A percentile compares a stretch with the other conserved stretches of the same genome.
Conservation (phyloP, 2,888 invertebrate genomes). For the Hesperia comma region DNA sequence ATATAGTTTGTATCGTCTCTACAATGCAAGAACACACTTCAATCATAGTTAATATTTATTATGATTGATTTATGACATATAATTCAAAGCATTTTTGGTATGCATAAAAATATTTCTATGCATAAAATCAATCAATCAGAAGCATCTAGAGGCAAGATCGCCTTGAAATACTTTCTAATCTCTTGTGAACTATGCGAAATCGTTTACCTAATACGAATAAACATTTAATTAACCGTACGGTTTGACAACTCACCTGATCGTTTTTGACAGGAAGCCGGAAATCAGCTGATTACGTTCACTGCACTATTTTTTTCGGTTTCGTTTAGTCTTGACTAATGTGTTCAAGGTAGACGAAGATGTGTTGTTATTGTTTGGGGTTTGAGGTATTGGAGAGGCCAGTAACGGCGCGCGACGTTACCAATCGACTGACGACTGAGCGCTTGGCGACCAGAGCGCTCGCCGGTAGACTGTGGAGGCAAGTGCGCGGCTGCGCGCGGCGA, state of each 20-base stretch:
- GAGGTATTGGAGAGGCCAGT: conserved; percentile 52
- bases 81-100: neutral
- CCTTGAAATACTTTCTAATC: conserved; percentile 83
- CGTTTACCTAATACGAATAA: conserved; percentile 69
- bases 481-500: conserved; percentile 60
- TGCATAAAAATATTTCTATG: conserved; percentile 11
- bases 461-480: neutral
- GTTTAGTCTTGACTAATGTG: conserved; percentile 47
- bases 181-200: conserved; percentile 76
- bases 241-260: conserved; percentile 65
- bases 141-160: conserved; percentile 69
- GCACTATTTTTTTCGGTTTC: conserved; percentile 38
- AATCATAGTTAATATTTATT: no score
- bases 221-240: conserved; percentile 58
- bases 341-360: conserved; percentile 49
- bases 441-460: conserved; percentile 14
- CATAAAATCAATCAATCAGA: conserved; percentile 49
- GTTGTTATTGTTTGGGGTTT: conserved; percentile 34
- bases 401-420: conserved; percentile 66
- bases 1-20: no score
- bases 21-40: no score
- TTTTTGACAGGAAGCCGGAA: conserved; percentile 45
- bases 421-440: conserved; percentile 74
- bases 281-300: conserved; percentile 53
- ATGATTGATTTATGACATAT: no score